These are phyloP conservation scores for Hybos culiciformis DNA, from an alignment of 2,888 invertebrate species.

Conservation along the genomic window DNA sequence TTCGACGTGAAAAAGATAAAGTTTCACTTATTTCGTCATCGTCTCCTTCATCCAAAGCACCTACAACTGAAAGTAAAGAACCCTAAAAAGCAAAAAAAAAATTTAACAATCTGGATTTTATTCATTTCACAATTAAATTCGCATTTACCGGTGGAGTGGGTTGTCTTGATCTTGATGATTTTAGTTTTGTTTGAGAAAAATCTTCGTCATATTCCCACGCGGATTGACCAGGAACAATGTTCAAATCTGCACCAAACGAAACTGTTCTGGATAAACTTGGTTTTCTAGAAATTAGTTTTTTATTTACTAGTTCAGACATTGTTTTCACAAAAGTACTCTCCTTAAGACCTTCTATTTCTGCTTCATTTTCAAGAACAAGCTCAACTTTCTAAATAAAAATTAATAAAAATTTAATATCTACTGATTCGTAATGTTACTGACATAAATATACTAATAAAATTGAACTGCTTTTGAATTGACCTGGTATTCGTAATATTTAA, in stretches of 20 bases:
- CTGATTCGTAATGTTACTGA: no score
- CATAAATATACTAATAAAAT: no score
- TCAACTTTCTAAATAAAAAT: no score
- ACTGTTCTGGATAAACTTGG: conserved; percentile 18
- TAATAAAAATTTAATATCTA: no score
- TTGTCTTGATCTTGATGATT: conserved; percentile 20
- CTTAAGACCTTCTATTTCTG: no score
- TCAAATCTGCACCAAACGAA: conserved; percentile 23
- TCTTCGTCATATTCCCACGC: conserved; percentile 26
- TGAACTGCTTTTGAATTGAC: no score
- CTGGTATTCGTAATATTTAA: no score
- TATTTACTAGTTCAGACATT: background rate
- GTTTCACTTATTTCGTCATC: conserved; percentile 2
- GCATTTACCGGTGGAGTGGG: conserved; percentile 27
- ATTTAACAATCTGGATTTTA: background rate
- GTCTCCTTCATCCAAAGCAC: conserved; percentile 17
- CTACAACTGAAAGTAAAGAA: conserved; percentile 26
- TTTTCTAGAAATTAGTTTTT: background rate
- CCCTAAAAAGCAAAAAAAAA: conserved; percentile 18
- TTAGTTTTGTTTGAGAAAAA: conserved; percentile 17
- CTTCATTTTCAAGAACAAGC: no score
- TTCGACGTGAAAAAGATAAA: conserved; percentile 13
- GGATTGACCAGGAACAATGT: conserved; percentile 27
- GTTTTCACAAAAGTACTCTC: no score
- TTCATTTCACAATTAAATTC: background rate